phyloP scores from a whole-genome alignment of 2,888 invertebrate species.

The Prosopocoilus inquinatus region DNA sequence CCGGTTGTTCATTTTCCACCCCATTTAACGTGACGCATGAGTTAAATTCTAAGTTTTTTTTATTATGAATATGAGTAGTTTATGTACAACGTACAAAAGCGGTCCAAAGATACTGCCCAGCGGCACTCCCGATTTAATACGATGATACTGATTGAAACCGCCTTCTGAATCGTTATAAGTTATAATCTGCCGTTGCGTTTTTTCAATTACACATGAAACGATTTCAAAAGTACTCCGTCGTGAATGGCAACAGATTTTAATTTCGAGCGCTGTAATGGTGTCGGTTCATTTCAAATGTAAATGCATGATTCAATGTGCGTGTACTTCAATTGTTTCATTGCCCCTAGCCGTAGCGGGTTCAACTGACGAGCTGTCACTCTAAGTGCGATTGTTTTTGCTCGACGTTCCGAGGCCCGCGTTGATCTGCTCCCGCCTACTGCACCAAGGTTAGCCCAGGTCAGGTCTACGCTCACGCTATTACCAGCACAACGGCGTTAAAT shows the following conservation, averaged over 20 bases:
- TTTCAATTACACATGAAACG: no score
- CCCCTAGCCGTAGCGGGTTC: slow-evolving; percentile 33
- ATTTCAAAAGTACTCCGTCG: no score
- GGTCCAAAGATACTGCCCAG: no score
- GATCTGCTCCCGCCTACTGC: slow-evolving; percentile 32
- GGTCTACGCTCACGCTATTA: slow-evolving; percentile 36
- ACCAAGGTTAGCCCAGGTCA: slow-evolving; percentile 29
- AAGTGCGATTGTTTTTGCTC: slow-evolving; percentile 37
- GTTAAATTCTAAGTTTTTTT: no score
- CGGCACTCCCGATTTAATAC: no score
- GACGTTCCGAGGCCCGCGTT: slow-evolving; percentile 30
- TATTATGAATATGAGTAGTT: no score
- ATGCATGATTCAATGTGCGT: slow-evolving; percentile 25
- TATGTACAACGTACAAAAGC: no score
- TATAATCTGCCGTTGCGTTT: no score
- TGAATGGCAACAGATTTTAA: neutral
- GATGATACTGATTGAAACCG: no score
- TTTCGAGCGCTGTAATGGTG: slow-evolving; percentile 2
- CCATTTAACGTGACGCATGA: no score
- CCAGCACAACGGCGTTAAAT: slow-evolving; percentile 34
- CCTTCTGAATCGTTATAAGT: no score
- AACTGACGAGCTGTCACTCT: slow-evolving; percentile 37
- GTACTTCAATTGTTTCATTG: slow-evolving; percentile 37
- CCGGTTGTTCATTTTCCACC: no score
- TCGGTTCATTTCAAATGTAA: slow-evolving; percentile 29